These are phyloP conservation scores for Heliconius aoede DNA, from an alignment of 2,888 invertebrate species.

Conservation along the genomic window DNA sequence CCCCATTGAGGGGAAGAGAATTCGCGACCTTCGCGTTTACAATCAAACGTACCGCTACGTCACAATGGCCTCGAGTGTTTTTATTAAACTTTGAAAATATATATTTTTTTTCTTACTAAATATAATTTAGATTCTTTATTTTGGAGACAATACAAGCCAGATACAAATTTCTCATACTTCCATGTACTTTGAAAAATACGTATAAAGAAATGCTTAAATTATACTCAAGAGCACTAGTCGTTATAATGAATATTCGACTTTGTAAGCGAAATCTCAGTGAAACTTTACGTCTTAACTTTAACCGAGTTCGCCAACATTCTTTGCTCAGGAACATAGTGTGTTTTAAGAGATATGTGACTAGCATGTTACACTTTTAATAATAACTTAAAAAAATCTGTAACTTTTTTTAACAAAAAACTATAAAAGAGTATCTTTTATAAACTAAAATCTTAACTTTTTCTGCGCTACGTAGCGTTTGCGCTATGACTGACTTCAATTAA, in stretches of 20 bases:
- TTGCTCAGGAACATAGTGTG: conserved; percentile 54
- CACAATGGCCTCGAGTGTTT: background rate
- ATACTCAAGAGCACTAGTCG: background rate
- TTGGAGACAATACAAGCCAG: too few relatives aligned
- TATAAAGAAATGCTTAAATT: conserved; percentile 4
- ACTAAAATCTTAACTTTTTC: background rate
- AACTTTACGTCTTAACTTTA: conserved; percentile 58
- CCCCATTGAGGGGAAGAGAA: background rate
- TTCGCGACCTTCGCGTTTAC: background rate
- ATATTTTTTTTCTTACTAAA: background rate
- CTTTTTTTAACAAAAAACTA: background rate
- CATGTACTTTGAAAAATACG: background rate
- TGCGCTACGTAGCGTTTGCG: too few relatives aligned
- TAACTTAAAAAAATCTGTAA: conserved; percentile 14
- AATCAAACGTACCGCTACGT: background rate
- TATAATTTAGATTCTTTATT: too few relatives aligned
- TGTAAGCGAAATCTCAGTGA: conserved; percentile 58
- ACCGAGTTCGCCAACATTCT: conserved; percentile 54
- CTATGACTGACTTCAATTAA: background rate
- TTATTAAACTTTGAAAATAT: background rate
- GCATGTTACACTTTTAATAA: conserved; percentile 38
- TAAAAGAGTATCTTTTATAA: background rate
- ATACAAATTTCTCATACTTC: background rate
- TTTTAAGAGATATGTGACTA: conserved; percentile 47
- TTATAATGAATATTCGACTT: conserved; percentile 69